Evolutionary conservation across 2,888 invertebrate species (phyloP).

Genomic region (Axea sp.): DNA sequence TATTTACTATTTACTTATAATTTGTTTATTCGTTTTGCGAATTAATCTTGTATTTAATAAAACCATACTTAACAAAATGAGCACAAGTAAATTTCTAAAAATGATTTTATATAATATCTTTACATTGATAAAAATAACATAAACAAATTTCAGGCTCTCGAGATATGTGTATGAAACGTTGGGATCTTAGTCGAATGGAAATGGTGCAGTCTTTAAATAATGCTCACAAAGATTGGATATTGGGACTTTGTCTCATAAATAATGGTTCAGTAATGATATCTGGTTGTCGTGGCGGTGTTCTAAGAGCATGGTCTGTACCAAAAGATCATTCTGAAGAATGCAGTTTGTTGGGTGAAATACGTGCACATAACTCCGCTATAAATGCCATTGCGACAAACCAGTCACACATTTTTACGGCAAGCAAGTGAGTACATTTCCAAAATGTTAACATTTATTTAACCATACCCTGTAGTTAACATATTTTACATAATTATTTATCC

Average conservation of each 20-base stretch:
- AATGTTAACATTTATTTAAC: too few relatives aligned
- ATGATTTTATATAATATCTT: too few relatives aligned
- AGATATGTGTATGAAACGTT: slow-evolving; percentile 92
- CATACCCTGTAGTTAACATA: slow-evolving; percentile 28
- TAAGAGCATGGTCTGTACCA: slow-evolving; percentile 86
- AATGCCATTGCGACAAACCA: slow-evolving; percentile 85
- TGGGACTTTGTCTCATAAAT: slow-evolving; percentile 84
- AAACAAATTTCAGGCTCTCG: slow-evolving; percentile 85
- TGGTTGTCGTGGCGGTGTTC: slow-evolving; percentile 87
- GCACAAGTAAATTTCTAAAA: too few relatives aligned
- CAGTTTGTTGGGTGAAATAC: slow-evolving; percentile 83
- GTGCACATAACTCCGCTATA: slow-evolving; percentile 85
- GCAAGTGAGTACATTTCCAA: slow-evolving; percentile 85
- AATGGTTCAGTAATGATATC: slow-evolving; percentile 83
- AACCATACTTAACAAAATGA: too few relatives aligned
- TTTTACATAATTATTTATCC: too few relatives aligned
- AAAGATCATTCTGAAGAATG: slow-evolving; percentile 83
- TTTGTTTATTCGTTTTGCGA: too few relatives aligned
- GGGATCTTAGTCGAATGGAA: slow-evolving; percentile 84
- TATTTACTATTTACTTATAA: too few relatives aligned
- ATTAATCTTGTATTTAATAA: too few relatives aligned
- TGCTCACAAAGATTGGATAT: slow-evolving; percentile 94
- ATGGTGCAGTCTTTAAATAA: slow-evolving; percentile 86
- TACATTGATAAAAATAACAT: too few relatives aligned
- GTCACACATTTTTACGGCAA: slow-evolving; percentile 88